Evolutionary conservation across 2,113 vertebrate species (phyloP), one percentile per base, ranked within the genome.

Genomic region (Genyomyrus donnyi): DNA sequence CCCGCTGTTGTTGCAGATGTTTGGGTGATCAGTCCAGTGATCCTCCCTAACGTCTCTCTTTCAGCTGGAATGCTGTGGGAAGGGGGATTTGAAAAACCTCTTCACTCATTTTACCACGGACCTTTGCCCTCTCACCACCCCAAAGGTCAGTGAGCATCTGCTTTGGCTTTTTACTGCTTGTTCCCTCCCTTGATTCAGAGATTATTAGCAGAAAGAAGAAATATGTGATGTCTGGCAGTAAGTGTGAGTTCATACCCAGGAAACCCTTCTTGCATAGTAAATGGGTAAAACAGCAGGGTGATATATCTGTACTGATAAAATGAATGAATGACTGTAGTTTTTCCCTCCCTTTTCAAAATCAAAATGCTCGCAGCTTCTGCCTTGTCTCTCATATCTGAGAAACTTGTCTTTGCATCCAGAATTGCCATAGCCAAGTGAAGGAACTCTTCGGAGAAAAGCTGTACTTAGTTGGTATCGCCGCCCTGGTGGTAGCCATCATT

Each of bases 401-500:
- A 58, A 45, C 17, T 5, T 7, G 39, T 49, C 31, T 56, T 66
- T 90, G 17, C 90, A 90, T 91, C 86, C 91, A 95, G 91, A 96
- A 91, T 92, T 99, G 98, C 91, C 97, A 98, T 90, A 86, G 91
- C 48, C 97, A 96, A 92, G 96, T 99, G 0, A 96, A 96, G 0
- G 95, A 97, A 3, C 96, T 99, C 90, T 99, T 99, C 93, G 97
- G 97, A 0, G 96, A 97, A 91, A 99, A 99, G 95, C 95, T 98
- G 87, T 97, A 98, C 93, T 92, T 99, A 93, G 98, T 99, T 0
- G 98, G 98, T 66, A 97, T 99, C 0, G 97, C 96, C 1, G 98
- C 98, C 1, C 93, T 99, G 0, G 97, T 97, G 91, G 97, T 99
- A 0, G 98, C 97, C 0, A 96, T 98, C 91, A 99, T 99, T 93